phyloP scores from a whole-genome alignment of 2,888 invertebrate species.

The Syritta pipiens region DNA sequence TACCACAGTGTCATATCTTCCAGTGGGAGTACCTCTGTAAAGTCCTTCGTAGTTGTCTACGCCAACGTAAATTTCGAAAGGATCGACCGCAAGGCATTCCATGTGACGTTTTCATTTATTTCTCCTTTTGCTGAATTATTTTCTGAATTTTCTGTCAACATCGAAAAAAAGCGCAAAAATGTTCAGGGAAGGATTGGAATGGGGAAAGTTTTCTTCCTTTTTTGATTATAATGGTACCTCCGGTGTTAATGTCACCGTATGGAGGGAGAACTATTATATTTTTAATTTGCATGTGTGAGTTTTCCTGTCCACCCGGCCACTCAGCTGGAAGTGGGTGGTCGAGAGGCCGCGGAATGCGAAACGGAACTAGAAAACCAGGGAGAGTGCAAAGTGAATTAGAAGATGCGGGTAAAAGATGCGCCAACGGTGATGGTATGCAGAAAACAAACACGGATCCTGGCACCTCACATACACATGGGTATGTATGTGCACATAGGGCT shows the following conservation, averaged over 20 bases:
- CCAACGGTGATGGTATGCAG: not conserved
- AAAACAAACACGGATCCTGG: not conserved
- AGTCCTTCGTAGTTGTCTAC: not conserved
- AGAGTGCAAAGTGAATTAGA: not conserved
- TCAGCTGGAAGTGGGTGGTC: not conserved
- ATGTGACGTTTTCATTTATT: not conserved
- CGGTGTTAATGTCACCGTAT: too few species aligned
- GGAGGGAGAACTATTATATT: too few species aligned
- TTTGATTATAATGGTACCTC: too few species aligned
- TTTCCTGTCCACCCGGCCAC: not conserved
- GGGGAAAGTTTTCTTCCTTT: too few species aligned
- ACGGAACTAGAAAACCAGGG: not conserved
- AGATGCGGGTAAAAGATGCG: not conserved
- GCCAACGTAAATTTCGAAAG: not conserved
- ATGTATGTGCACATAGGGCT: not conserved
- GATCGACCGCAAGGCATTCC: conserved; percentile 5
- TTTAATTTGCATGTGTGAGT: too few species aligned
- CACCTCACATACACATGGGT: not conserved
- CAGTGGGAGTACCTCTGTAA: not conserved
- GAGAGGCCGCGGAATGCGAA: conserved; percentile 1
- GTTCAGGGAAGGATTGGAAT: too few species aligned
- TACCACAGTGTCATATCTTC: not conserved
- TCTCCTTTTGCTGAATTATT: not conserved
- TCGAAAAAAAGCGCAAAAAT: too few species aligned
- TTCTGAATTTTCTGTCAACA: not conserved